phyloP scores from a whole-genome alignment of 2,888 invertebrate species.

The Cheilosia scutellata region DNA sequence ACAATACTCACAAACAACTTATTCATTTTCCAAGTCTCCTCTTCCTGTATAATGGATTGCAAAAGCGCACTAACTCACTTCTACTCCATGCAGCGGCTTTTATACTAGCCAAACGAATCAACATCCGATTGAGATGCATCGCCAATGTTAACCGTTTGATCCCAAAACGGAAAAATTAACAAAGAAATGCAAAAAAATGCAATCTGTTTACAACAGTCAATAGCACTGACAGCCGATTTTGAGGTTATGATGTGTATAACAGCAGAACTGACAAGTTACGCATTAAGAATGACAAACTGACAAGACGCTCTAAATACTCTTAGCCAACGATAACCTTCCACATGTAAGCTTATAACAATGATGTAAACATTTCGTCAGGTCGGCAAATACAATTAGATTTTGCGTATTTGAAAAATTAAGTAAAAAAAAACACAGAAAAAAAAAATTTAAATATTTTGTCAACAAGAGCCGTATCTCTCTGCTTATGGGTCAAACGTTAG shows the following conservation, averaged over 20 bases:
- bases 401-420: background rate
- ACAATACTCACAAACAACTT: conserved; percentile 39
- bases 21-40: conserved; percentile 32
- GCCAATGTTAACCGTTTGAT: conserved; percentile 17
- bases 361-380: background rate
- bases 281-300: background rate
- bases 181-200: background rate
- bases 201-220: conserved; percentile 6
- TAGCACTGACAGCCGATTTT: background rate
- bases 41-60: background rate
- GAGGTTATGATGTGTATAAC: background rate
- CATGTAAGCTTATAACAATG: background rate
- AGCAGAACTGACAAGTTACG: background rate
- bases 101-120: conserved; percentile 26
- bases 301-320: background rate
- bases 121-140: conserved; percentile 12
- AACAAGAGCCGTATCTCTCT: conserved; percentile 2
- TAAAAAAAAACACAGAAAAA: background rate
- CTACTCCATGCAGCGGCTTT: conserved; percentile 20
- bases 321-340: background rate
- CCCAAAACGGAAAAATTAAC: background rate
- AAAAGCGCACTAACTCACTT: conserved; percentile 20
- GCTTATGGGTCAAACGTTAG: conserved; percentile 13
- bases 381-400: background rate
- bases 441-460: background rate